Evolutionary conservation across 2,797 vertebrate genomes (phyloP).

Genomic region (Pagetopsis macropterus): DNA sequence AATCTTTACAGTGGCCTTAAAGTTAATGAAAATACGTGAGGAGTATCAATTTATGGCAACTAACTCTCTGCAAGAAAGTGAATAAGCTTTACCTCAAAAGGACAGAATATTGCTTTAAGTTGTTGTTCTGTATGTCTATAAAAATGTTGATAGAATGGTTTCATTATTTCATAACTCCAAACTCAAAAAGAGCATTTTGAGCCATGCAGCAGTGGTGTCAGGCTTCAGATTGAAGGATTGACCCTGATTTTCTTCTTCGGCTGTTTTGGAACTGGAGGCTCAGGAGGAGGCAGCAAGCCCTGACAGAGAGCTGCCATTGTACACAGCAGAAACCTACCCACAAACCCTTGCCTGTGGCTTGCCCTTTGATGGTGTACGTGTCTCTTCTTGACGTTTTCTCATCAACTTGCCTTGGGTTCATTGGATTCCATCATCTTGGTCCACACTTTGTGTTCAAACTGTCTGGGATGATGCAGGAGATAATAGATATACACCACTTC

Average conservation of each 20-base stretch:
- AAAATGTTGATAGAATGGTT: conserved; percentile 20
- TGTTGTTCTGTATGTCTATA: not conserved
- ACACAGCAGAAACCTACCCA: conserved; percentile 77
- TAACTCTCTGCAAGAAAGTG: not conserved
- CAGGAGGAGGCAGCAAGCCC: conserved; percentile 79
- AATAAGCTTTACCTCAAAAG: not conserved
- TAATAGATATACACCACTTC: conserved; percentile 51
- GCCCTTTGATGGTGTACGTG: conserved; percentile 78
- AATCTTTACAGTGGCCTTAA: not conserved
- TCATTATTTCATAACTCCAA: conserved; percentile 38
- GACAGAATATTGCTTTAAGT: conserved; percentile 16
- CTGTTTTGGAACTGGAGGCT: conserved; percentile 67
- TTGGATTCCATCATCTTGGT: conserved; percentile 71
- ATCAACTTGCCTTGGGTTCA: conserved; percentile 80
- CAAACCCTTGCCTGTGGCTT: conserved; percentile 81
- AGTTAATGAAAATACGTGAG: not conserved
- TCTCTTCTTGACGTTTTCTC: conserved; percentile 84
- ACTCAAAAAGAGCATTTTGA: conserved; percentile 18
- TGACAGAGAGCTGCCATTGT: conserved; percentile 82
- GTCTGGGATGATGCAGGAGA: conserved; percentile 67
- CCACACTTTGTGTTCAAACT: conserved; percentile 70
- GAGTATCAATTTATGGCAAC: not conserved
- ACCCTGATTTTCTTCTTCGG: conserved; percentile 64
- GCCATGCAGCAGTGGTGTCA: conserved; percentile 30
- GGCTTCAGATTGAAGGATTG: conserved; percentile 51